Percentiles rank a stretch among this genome's conserved stretches.
Evolutionary conservation across 2,113 vertebrate genomes (phyloP).

Genomic region (Psittacus erithacus): DNA sequence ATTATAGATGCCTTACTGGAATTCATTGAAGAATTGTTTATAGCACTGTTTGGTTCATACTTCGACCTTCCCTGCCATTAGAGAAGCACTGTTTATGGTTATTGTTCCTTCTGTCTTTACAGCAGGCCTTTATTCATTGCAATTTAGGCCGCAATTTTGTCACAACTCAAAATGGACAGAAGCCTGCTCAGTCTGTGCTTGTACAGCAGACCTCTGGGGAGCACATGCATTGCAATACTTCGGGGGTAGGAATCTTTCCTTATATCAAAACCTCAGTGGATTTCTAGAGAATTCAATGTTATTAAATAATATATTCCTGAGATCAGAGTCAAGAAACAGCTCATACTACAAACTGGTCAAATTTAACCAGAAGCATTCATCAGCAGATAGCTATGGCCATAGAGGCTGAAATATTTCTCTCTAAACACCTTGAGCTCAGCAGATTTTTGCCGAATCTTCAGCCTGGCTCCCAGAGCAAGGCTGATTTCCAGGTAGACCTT

Average conservation of each 20-base stretch:
- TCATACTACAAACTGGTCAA: not conserved
- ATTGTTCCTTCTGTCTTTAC: not conserved
- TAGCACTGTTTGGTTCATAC: not conserved
- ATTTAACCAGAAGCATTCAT: not conserved
- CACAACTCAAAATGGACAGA: not conserved
- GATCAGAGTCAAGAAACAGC: not conserved
- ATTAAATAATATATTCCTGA: not conserved
- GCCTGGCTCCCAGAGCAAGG: not conserved
- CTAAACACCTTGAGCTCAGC: not conserved
- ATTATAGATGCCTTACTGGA: not conserved
- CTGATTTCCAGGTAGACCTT: not conserved
- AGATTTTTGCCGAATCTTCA: accelerated
- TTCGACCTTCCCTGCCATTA: accelerated
- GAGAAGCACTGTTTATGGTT: not conserved
- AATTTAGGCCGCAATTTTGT: accelerated
- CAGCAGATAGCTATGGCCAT: not conserved
- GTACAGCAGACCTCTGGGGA: not conserved
- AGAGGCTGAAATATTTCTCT: not conserved
- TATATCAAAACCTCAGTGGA: accelerated
- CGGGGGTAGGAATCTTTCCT: accelerated
- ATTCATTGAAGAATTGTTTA: not conserved
- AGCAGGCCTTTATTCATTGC: not conserved
- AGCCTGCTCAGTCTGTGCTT: not conserved
- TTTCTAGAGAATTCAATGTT: not conserved
- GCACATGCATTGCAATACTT: accelerated